phyloP scores from a whole-genome alignment of 1,140 invertebrate species.

The Drosophila aff. region DNA sequence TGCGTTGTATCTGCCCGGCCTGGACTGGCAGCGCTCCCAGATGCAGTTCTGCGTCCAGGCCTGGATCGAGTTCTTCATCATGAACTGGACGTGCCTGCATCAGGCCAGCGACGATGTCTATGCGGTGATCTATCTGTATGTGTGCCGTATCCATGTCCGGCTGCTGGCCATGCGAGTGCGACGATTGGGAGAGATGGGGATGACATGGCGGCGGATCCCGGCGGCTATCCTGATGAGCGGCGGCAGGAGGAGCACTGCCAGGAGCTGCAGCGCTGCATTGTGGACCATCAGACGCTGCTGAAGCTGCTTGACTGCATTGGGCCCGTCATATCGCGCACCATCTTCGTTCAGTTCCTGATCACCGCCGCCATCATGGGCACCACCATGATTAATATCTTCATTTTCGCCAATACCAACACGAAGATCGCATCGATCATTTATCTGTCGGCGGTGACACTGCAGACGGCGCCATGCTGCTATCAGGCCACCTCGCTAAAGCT shows the following conservation, averaged over 20 bases:
- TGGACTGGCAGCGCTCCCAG: slow-evolving; percentile 44
- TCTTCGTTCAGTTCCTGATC: slow-evolving; percentile 65
- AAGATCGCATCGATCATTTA: slow-evolving; percentile 54
- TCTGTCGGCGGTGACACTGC: slow-evolving; percentile 50
- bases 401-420: slow-evolving; percentile 57
- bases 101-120: slow-evolving; percentile 62
- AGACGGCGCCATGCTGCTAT: slow-evolving; percentile 63
- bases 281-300: slow-evolving; percentile 55
- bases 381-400: slow-evolving; percentile 63
- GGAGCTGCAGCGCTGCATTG: slow-evolving; percentile 50
- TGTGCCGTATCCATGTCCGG: slow-evolving; percentile 46
- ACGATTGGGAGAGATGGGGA: background rate
- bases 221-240: background rate
- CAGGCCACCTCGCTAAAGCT: slow-evolving; percentile 51
- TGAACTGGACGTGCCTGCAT: slow-evolving; percentile 62
- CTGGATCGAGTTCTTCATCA: slow-evolving; percentile 54
- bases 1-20: slow-evolving; percentile 48
- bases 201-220: background rate
- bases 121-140: slow-evolving; percentile 56
- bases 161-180: slow-evolving; percentile 39
- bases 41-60: slow-evolving; percentile 40
- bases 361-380: slow-evolving; percentile 58
- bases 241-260: slow-evolving; percentile 39
- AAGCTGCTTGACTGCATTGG: slow-evolving; percentile 39
- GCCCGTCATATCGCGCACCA: slow-evolving; percentile 61